Evolutionary conservation across 2,888 invertebrate species (phyloP).

Genomic region (Timandra comae): DNA sequence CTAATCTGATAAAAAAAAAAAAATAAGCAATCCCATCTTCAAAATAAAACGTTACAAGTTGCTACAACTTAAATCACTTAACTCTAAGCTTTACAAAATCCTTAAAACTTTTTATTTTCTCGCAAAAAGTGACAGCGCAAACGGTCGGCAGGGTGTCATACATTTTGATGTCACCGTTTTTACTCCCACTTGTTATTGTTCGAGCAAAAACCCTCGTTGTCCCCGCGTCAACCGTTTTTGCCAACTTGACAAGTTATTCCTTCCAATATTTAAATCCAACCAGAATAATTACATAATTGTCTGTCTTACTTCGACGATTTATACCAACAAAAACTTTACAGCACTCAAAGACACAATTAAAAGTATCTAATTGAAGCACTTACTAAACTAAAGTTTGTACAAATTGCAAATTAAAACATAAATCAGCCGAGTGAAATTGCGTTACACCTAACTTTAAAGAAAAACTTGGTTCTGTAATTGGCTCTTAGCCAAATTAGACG

Average conservation of each 20-base stretch:
- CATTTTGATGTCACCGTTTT: constrained; percentile 65
- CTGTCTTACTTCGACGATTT: constrained; percentile 25
- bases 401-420: constrained; percentile 49
- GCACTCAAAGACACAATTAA: constrained; percentile 35
- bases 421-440: constrained; percentile 50
- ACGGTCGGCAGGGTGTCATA: constrained; percentile 54
- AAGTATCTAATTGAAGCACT: constrained; percentile 38
- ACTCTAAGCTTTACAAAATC: constrained; percentile 31
- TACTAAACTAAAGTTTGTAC: constrained; percentile 18
- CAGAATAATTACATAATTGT: constrained; percentile 66
- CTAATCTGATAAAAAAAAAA: too few relatives aligned
- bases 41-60: constrained; percentile 4
- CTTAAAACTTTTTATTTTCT: constrained; percentile 43
- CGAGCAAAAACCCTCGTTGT: constrained; percentile 57
- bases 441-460: constrained; percentile 49
- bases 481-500: constrained; percentile 60
- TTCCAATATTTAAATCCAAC: constrained; percentile 49
- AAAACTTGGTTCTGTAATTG: constrained; percentile 52
- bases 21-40: too few relatives aligned
- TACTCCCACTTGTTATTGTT: constrained; percentile 49
- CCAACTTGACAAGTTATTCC: constrained; percentile 54
- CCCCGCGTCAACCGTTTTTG: constrained; percentile 63
- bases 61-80: neutral
- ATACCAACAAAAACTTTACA: constrained; percentile 17
- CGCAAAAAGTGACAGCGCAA: constrained; percentile 43